Base-by-base conservation (phyloP, 1,140 invertebrate genomes). In the Wiebesia pumilae region DNA sequence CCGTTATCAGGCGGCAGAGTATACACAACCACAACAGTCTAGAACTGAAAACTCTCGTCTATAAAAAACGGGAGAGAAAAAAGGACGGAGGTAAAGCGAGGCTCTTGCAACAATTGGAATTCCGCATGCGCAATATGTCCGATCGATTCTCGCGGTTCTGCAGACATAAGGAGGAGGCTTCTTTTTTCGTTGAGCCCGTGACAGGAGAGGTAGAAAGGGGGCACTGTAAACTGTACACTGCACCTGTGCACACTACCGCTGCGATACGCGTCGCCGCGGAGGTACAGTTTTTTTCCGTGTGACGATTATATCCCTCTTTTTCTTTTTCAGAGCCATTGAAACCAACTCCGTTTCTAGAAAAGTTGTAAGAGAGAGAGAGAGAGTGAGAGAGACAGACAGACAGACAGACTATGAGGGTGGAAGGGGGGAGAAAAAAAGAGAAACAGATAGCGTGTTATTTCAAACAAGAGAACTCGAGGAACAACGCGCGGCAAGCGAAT, bases 251-350 rank as follows among this genome's bases (percentile, higher is more conserved):
- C 92, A 90, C 91, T 91, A 90, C 90, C 91, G 90, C 92, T 92
- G 92, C 93, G n/a, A 92, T 92, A 92, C 89, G 91, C 91, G 89
- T 30, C 14, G 10, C 54, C 24, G 88, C 89, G 87, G 83, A 93
- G 91, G 93, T 93, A 93, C 93, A 92, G 92, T 90, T 92, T 93
- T 93, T 93, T 93, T 91, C 91, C 88, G 81, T 67, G 65, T 87
- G 88, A 90, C 90, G 91, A 93, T 54, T 62, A 24, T 62, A 27
- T 62, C 58, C 92, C 90, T 93, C 91, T 24, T 43, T 24, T 40
- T 91, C 88, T 88, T 87, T 90, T 88, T 89, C 54, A 6, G 3
- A 27, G 58, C 58, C 58, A 27, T 3, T 62, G 24, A 62, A 62
- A 27, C 58, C 24, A 62, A 62, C 21, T 62, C 58, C 58, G 27